These are phyloP conservation scores for Sinohyriopsis cumingii DNA, from an alignment of 2,888 invertebrate genomes.

Conservation along the genomic window DNA sequence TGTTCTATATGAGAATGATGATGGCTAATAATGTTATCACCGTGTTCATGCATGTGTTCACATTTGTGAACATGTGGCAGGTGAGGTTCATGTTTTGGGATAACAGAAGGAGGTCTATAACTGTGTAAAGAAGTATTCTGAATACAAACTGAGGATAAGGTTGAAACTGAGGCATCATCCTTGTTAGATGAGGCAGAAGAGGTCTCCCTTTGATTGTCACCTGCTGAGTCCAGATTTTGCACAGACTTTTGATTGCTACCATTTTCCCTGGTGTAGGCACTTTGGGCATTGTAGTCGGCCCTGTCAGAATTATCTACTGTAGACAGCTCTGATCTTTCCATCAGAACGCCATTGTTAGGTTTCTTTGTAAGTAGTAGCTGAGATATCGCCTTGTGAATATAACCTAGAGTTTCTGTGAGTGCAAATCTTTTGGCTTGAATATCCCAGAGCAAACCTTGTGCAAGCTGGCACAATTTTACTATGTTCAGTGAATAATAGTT, in stretches of 20 bases:
- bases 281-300: not conserved
- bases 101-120: too few species aligned
- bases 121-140: too few species aligned
- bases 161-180: too few species aligned
- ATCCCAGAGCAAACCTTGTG: constrained; percentile 62
- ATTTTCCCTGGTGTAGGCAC: too few species aligned
- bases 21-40: constrained; percentile 34
- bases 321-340: constrained; percentile 13
- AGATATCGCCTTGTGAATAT: constrained; percentile 63
- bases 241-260: too few species aligned
- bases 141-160: too few species aligned
- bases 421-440: constrained; percentile 61
- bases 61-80: constrained; percentile 26
- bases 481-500: constrained; percentile 14
- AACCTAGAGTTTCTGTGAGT: constrained; percentile 60
- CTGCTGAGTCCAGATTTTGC: too few species aligned
- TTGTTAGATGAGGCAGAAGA: too few species aligned
- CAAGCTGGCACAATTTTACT: constrained; percentile 42
- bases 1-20: constrained; percentile 19
- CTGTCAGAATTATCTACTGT: constrained; percentile 5
- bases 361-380: constrained; percentile 56
- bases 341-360: constrained; percentile 5
- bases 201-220: too few species aligned
- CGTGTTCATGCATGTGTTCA: constrained; percentile 29
- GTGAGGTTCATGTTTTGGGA: too few species aligned